Evolutionary conservation across 2,797 vertebrate species (phyloP), one percentile per base, ranked within the genome.

Genomic region (Characodon lateralis): DNA sequence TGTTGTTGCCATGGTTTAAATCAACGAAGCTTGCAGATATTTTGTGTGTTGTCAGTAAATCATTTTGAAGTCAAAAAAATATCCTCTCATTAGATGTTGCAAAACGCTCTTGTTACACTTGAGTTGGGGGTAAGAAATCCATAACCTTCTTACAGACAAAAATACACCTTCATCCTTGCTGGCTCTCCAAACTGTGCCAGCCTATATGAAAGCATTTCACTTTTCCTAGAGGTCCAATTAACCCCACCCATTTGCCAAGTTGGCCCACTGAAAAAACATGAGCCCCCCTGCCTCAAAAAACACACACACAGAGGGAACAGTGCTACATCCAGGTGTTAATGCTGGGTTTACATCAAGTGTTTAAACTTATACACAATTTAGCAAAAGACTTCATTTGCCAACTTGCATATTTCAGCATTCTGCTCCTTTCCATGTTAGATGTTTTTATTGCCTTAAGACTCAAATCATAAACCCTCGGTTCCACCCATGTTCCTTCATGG

Each of bases 1-100:
- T 73, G 97, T 94, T 31, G 97, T 96, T 20, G 97, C 96, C 97
- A 97, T 96, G 70, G 71, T 80, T 80, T 74, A 31, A 18, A 68
- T 77, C 26, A 43, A 43, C 68, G 63, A 71, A 79, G 73, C n/a
- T 61, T 79, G 16, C 46, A 9, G 24, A 9, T 71, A 4, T 73
- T 72, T 50, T 76, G 55, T 71, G 31, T 39, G 20, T 16, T 55
- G 78, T 88, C 73, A 83, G 31, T n/a, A 85, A 79, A 86, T 55
- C 78, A 86, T 89, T 12, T 41, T 83, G 56, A 3, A 59, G 31
- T 28, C 5, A 73, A 66, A 66, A 69, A 35, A 35, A 69, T 35
- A 59, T 72, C 35, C 22, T 24, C 63, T 82, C 41, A 71, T 53
- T 51, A 68, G 46, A 51, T 53, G 55, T 31, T 35, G 4, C 51